phyloP scores from a whole-genome alignment of 2,113 vertebrate species.

The Naja naja region DNA sequence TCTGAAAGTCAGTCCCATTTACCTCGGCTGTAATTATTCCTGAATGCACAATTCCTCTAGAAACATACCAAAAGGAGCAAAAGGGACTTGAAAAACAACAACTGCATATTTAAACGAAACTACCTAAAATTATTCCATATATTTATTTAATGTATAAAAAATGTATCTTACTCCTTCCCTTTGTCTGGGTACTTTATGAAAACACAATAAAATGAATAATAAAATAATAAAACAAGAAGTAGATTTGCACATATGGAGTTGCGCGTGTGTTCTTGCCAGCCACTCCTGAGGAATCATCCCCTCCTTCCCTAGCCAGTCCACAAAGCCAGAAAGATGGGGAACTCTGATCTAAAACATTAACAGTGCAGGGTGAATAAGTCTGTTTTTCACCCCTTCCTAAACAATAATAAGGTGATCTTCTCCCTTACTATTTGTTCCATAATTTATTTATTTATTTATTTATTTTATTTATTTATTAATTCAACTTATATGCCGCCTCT shows the following conservation, averaged over 20 bases:
- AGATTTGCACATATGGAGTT: neutral
- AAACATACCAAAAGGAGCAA: neutral
- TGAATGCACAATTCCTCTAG: neutral
- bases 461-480: no score
- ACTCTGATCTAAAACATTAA: no score
- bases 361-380: no score
- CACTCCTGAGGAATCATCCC: no score
- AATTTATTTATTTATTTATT: no score
- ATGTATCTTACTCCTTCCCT: neutral
- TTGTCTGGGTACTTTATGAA: neutral
- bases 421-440: no score
- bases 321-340: no score
- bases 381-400: no score
- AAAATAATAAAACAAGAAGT: neutral
- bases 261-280: no score
- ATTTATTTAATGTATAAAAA: neutral
- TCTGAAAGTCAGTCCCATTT: neutral
- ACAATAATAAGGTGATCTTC: no score
- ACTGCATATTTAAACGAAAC: neutral
- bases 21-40: neutral
- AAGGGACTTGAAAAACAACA: neutral
- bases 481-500: no score
- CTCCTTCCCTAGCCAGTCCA: no score
- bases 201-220: neutral
- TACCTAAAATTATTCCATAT: neutral